Percentiles rank a stretch among this genome's conserved stretches.
Conservation (phyloP, 2,113 vertebrate species). For the Pavo muticus region DNA sequence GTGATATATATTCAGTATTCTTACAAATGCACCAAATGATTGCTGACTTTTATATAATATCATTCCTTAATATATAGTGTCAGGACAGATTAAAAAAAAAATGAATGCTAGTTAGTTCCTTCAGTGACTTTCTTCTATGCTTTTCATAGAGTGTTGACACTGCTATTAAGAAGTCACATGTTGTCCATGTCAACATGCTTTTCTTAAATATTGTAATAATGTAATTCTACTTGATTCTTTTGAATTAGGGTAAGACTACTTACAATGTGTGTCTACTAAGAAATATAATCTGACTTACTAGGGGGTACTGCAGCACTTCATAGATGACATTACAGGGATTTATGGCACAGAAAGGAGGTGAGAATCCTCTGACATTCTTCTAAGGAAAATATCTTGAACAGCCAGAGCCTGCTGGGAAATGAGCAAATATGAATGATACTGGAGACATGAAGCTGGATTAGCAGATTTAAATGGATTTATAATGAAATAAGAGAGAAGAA, state of each 20-base stretch:
- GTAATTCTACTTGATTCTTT: neutral
- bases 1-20: neutral
- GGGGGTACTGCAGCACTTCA: neutral
- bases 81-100: neutral
- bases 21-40: neutral
- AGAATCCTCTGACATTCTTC: neutral
- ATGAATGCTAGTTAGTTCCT: neutral
- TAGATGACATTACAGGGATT: slow-evolving; percentile 22
- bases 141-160: neutral
- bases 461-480: slow-evolving; percentile 56
- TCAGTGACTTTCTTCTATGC: neutral
- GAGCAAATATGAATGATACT: slow-evolving; percentile 59
- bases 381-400: slow-evolving; percentile 30
- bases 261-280: neutral
- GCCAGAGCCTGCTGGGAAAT: slow-evolving; percentile 63
- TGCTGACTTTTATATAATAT: neutral
- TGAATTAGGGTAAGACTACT: neutral
- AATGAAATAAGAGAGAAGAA: slow-evolving; percentile 63
- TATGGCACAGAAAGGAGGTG: neutral
- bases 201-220: neutral
- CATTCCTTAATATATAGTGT: neutral
- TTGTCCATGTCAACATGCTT: neutral
- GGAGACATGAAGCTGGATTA: slow-evolving; percentile 64
- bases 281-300: neutral
- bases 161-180: neutral